Conservation (phyloP, 2,797 vertebrate species). For the Cephalopachus bancanus region DNA sequence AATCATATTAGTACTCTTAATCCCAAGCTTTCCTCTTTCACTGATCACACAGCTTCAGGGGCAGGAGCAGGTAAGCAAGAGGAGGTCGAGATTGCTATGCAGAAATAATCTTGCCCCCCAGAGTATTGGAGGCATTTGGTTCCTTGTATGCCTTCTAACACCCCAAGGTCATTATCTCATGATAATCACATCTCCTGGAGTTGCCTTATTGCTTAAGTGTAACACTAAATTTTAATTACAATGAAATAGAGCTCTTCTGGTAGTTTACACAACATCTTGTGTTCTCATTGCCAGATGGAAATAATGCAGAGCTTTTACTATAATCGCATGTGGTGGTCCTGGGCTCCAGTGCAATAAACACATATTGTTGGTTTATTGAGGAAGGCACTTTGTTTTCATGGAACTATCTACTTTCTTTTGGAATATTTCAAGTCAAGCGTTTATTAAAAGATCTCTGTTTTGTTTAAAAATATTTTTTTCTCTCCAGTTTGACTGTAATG, state of each 20-base stretch:
- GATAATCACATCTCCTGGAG: slow-evolving; percentile 92
- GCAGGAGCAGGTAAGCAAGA: slow-evolving; percentile 63
- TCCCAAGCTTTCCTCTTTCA: slow-evolving; percentile 85
- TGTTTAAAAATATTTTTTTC: slow-evolving; percentile 69
- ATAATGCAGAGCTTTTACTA: slow-evolving; percentile 88
- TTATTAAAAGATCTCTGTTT: slow-evolving; percentile 68
- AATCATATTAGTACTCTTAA: slow-evolving; percentile 85
- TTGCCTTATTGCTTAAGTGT: slow-evolving; percentile 91
- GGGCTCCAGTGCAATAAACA: slow-evolving; percentile 84
- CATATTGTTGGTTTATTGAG: slow-evolving; percentile 79
- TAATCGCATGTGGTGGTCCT: slow-evolving; percentile 85
- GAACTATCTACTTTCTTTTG: slow-evolving; percentile 45
- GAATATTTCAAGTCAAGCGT: slow-evolving; percentile 14
- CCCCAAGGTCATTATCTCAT: slow-evolving; percentile 91
- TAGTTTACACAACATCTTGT: slow-evolving; percentile 90
- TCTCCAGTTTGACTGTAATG: slow-evolving; percentile 5
- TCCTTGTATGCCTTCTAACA: slow-evolving; percentile 88
- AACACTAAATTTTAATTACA: slow-evolving; percentile 93
- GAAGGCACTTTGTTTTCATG: slow-evolving; percentile 74
- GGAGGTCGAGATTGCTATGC: slow-evolving; percentile 85
- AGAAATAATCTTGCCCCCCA: slow-evolving; percentile 87
- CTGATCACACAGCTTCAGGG: slow-evolving; percentile 83
- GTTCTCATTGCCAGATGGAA: slow-evolving; percentile 91
- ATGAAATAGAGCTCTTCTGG: slow-evolving; percentile 91
- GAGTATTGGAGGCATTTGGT: slow-evolving; percentile 89